Percentiles rank a stretch among this genome's conserved stretches.
These are phyloP conservation scores for Bos javanicus DNA, from an alignment of 2,113 vertebrate genomes.

Conservation along the genomic window DNA sequence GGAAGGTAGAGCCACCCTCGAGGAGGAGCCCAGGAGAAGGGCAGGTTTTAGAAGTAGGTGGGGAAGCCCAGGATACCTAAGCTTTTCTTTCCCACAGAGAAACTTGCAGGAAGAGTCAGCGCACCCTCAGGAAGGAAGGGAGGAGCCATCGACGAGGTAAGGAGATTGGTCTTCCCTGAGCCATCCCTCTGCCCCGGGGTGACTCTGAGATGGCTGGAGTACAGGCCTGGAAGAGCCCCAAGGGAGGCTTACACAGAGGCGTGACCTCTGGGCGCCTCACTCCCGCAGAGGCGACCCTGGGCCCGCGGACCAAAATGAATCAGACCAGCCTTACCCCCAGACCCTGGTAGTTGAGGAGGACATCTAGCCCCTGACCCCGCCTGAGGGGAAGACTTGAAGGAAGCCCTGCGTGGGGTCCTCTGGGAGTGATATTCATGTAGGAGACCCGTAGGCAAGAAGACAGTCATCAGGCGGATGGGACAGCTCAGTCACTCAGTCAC, in stretches of 20 bases:
- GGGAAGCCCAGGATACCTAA: background rate
- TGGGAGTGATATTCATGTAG: background rate
- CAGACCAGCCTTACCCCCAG: background rate
- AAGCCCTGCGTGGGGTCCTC: background rate
- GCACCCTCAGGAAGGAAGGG: background rate
- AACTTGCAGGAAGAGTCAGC: background rate
- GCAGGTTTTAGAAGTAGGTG: background rate
- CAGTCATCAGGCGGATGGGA: background rate
- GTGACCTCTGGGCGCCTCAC: background rate
- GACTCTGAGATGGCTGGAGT: background rate
- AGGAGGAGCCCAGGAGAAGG: background rate
- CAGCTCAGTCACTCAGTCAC: background rate
- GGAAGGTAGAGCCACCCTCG: background rate
- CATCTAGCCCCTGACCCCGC: background rate
- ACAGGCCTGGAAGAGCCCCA: background rate
- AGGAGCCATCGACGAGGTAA: background rate
- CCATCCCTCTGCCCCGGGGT: background rate
- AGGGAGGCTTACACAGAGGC: background rate
- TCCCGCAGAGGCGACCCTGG: background rate
- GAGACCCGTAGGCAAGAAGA: background rate
- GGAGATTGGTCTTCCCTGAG: background rate
- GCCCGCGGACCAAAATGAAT: background rate
- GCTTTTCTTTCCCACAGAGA: conserved; percentile 23
- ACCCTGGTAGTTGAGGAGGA: background rate
- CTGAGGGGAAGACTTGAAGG: background rate